Evolutionary conservation across 2,888 invertebrate genomes (phyloP).

Genomic region (Leucania comma): DNA sequence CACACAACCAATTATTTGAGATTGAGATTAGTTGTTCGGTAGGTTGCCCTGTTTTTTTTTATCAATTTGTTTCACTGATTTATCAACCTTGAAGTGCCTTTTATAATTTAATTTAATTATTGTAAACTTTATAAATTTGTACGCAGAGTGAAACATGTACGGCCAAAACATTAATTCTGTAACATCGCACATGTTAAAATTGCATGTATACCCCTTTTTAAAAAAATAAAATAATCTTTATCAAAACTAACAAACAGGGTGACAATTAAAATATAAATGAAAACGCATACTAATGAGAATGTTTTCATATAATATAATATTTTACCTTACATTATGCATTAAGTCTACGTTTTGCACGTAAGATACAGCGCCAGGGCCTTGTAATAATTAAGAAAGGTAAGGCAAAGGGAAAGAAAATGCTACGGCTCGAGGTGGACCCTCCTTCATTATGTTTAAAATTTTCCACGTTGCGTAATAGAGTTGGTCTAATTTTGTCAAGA

Average conservation of each 20-base stretch:
- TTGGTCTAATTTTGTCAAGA: constrained; percentile 54
- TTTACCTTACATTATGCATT: constrained; percentile 33
- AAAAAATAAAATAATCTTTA: no score
- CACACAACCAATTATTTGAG: no score
- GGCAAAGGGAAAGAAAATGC: constrained; percentile 46
- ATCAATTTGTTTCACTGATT: no score
- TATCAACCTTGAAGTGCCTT: no score
- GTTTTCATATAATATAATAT: constrained; percentile 19
- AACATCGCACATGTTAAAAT: no score
- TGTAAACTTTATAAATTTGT: no score
- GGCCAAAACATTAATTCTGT: no score
- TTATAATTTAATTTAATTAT: no score
- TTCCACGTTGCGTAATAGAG: constrained; percentile 50
- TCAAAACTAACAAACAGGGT: not conserved
- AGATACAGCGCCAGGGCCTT: constrained; percentile 36
- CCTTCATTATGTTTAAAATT: constrained; percentile 64
- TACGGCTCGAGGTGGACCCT: constrained; percentile 56
- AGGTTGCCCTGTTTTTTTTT: no score
- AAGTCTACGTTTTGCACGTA: constrained; percentile 42
- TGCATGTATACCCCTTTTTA: no score
- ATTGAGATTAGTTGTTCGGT: no score
- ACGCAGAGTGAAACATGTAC: no score
- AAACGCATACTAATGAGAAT: constrained; percentile 12
- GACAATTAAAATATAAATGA: constrained; percentile 5
- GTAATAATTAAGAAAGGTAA: constrained; percentile 62